A percentile compares a stretch with the other conserved stretches of the same genome.
These are phyloP conservation scores for Hecatera dysodea DNA, from an alignment of 2,888 invertebrate species.

Conservation along the genomic window DNA sequence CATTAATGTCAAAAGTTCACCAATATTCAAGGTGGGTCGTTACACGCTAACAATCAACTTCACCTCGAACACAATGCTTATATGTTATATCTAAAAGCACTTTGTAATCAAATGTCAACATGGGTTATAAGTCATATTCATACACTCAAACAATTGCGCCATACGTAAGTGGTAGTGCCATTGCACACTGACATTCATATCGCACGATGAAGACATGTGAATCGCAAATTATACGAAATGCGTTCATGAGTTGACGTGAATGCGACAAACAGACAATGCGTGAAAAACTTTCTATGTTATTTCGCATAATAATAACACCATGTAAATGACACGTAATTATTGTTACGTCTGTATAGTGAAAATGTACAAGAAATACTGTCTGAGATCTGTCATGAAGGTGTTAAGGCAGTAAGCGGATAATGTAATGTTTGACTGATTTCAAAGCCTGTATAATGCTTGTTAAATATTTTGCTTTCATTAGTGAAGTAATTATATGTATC, in stretches of 20 bases:
- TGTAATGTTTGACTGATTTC: constrained; percentile 19
- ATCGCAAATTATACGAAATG: constrained; percentile 75
- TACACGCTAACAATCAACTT: constrained; percentile 25
- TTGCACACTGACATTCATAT: constrained; percentile 70
- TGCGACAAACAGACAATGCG: constrained; percentile 76
- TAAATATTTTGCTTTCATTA: background rate
- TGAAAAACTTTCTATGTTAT: constrained; percentile 72
- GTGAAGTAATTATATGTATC: background rate
- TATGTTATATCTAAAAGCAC: constrained; percentile 32
- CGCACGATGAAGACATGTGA: constrained; percentile 78
- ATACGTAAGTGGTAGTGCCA: constrained; percentile 48
- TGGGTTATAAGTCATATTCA: constrained; percentile 54
- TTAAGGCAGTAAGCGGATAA: background rate
- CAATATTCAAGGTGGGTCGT: constrained; percentile 32
- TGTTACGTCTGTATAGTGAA: constrained; percentile 49
- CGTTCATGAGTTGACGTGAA: constrained; percentile 73
- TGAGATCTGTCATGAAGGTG: constrained; percentile 16
- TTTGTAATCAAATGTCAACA: constrained; percentile 53
- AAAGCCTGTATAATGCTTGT: background rate
- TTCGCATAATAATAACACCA: constrained; percentile 60
- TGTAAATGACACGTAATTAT: constrained; percentile 48
- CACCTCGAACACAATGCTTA: constrained; percentile 38
- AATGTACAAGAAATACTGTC: constrained; percentile 21
- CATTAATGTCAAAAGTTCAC: constrained; percentile 19
- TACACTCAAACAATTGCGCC: constrained; percentile 55